phyloP scores from a whole-genome alignment of 2,113 vertebrate genomes.

The Malurus melanocephalus region DNA sequence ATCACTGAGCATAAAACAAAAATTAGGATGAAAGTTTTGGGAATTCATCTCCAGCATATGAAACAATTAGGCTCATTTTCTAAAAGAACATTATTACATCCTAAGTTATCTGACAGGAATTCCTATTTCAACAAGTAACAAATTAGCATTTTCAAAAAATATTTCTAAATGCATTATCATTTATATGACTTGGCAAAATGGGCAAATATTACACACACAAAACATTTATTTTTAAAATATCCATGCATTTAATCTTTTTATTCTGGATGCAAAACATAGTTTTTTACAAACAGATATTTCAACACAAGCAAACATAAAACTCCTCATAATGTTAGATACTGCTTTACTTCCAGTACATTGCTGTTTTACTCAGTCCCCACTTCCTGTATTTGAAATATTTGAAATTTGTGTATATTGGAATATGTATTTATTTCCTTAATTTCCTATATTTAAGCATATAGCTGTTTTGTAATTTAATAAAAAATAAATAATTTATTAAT shows the following conservation, averaged over 20 bases:
- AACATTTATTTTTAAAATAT: background rate
- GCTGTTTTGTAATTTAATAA: background rate
- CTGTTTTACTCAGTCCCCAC: background rate
- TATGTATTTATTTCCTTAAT: background rate
- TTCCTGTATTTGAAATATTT: background rate
- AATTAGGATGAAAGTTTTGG: background rate
- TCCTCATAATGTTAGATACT: background rate
- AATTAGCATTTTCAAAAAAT: background rate
- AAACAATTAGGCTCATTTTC: background rate
- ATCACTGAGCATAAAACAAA: constrained; percentile 78
- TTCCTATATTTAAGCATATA: background rate
- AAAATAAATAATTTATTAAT: background rate
- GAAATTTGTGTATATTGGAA: background rate
- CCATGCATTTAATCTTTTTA: background rate
- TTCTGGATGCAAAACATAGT: background rate
- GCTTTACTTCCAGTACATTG: background rate
- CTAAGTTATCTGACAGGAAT: background rate
- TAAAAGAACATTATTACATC: background rate
- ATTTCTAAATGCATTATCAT: background rate
- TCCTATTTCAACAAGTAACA: background rate
- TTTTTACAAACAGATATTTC: background rate
- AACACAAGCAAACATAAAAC: background rate
- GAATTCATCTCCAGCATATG: background rate
- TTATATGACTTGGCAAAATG: background rate
- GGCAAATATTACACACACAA: background rate